Conservation (phyloP, 2,113 vertebrate species). For the Trichomycterus rosablanca region DNA sequence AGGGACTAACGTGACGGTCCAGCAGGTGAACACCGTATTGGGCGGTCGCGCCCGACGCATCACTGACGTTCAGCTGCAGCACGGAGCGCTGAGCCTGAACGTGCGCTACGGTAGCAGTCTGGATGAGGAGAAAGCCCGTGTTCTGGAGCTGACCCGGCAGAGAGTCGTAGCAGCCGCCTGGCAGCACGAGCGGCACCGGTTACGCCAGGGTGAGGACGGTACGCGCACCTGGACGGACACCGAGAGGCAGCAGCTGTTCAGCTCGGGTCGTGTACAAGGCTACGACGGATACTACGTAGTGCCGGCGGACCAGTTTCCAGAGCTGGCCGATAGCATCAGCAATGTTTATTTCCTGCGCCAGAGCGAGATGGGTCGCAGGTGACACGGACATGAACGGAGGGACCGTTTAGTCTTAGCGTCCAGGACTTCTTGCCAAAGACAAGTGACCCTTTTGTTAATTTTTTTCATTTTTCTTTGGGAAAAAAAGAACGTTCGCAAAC, state of each 20-base stretch:
- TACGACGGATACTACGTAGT: conserved; percentile 93
- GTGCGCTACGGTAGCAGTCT: conserved; percentile 87
- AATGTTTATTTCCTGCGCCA: conserved; percentile 99
- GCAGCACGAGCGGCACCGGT: conserved; percentile 86
- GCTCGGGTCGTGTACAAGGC: conserved; percentile 84
- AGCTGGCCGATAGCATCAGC: conserved; percentile 94
- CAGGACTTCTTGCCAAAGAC: conserved; percentile 98
- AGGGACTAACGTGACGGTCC: conserved; percentile 91
- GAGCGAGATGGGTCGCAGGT: conserved; percentile 99
- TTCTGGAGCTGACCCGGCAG: conserved; percentile 87
- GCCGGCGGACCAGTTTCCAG: conserved; percentile 93
- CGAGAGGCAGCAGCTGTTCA: conserved; percentile 90
- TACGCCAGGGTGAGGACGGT: conserved; percentile 91
- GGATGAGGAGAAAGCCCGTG: conserved; percentile 87
- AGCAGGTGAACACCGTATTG: conserved; percentile 90
- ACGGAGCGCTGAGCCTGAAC: conserved; percentile 78
- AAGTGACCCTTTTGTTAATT: conserved; percentile 76
- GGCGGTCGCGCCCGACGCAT: conserved; percentile 91
- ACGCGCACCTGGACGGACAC: conserved; percentile 90
- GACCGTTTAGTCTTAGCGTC: conserved; percentile 46
- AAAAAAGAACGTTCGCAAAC: conserved; percentile 52
- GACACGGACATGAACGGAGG: conserved; percentile 71
- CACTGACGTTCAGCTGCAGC: conserved; percentile 89
- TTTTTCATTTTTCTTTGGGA: conserved; percentile 56
- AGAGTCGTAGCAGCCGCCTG: conserved; percentile 83